Conservation (phyloP, 2,797 vertebrate species). For the Epinephelus malabaricus region DNA sequence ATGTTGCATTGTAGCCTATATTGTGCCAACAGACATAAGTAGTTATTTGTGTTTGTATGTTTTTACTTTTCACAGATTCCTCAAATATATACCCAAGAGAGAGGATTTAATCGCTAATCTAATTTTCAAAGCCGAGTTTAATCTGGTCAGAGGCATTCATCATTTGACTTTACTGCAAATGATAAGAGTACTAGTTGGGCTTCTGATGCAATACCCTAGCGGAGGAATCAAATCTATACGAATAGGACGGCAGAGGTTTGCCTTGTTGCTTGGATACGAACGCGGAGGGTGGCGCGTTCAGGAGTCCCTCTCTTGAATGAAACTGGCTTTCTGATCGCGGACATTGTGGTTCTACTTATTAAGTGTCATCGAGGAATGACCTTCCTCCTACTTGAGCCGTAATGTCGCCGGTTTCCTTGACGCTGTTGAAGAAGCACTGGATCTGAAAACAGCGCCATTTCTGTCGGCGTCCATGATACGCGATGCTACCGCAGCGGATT, state of each 20-base stretch:
- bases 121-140: neutral
- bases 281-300: slow-evolving; percentile 76
- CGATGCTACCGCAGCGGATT: slow-evolving; percentile 87
- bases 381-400: slow-evolving; percentile 72
- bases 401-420: slow-evolving; percentile 83
- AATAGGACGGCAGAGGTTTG: slow-evolving; percentile 84
- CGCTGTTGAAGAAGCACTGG: slow-evolving; percentile 57
- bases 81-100: neutral
- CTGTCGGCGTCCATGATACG: slow-evolving; percentile 86
- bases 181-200: slow-evolving; percentile 75
- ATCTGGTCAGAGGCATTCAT: neutral
- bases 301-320: slow-evolving; percentile 49
- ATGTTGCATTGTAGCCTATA: neutral
- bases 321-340: slow-evolving; percentile 57
- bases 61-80: neutral
- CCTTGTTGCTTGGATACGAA: slow-evolving; percentile 91
- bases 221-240: slow-evolving; percentile 86
- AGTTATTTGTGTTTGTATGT: neutral
- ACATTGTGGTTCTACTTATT: slow-evolving; percentile 79
- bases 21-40: neutral
- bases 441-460: slow-evolving; percentile 84
- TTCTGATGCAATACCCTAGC: slow-evolving; percentile 87
- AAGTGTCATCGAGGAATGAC: neutral
- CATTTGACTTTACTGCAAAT: neutral
- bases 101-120: neutral